These are phyloP conservation scores for Pundamilia nyererei DNA, from an alignment of 2,113 vertebrate species.

Conservation along the genomic window DNA sequence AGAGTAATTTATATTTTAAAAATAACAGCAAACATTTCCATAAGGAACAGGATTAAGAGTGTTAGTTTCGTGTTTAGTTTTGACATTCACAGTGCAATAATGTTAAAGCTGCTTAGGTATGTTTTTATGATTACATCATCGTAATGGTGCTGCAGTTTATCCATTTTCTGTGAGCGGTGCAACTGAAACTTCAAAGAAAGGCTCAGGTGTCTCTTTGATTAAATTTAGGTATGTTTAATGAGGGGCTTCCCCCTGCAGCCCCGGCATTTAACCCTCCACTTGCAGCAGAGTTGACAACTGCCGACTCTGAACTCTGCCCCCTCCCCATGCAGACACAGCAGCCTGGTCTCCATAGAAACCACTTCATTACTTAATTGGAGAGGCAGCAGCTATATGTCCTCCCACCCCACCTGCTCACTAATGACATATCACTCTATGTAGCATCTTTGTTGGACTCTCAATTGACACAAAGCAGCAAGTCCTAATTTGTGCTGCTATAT, in stretches of 20 bases:
- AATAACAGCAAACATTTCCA: not conserved
- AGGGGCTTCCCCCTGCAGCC: slow-evolving; percentile 5
- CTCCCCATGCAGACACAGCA: not conserved
- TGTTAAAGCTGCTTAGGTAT: not conserved
- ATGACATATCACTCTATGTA: slow-evolving; percentile 65
- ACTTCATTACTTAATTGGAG: slow-evolving; percentile 54
- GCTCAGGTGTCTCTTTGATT: slow-evolving; percentile 1
- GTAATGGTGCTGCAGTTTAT: not conserved
- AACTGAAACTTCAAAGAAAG: not conserved
- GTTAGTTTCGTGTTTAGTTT: not conserved
- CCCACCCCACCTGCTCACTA: slow-evolving; percentile 61
- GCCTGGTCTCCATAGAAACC: slow-evolving; percentile 62
- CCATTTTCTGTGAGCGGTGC: not conserved
- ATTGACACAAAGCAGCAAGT: slow-evolving; percentile 59
- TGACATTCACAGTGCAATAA: not conserved
- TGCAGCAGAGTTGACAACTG: slow-evolving; percentile 5
- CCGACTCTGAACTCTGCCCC: slow-evolving; percentile 32
- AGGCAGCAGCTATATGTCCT: slow-evolving; percentile 48
- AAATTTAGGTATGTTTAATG: slow-evolving; percentile 37
- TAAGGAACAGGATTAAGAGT: not conserved
- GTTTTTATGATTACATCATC: not conserved
- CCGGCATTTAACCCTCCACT: slow-evolving; percentile 53
- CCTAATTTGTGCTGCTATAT: slow-evolving; percentile 68
- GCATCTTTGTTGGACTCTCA: slow-evolving; percentile 63
- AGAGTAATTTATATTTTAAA: not conserved